A percentile compares a stretch with the other conserved stretches of the same genome.
These are phyloP conservation scores for Bradypodion pumilum DNA, from an alignment of 2,797 vertebrate genomes.

Conservation along the genomic window DNA sequence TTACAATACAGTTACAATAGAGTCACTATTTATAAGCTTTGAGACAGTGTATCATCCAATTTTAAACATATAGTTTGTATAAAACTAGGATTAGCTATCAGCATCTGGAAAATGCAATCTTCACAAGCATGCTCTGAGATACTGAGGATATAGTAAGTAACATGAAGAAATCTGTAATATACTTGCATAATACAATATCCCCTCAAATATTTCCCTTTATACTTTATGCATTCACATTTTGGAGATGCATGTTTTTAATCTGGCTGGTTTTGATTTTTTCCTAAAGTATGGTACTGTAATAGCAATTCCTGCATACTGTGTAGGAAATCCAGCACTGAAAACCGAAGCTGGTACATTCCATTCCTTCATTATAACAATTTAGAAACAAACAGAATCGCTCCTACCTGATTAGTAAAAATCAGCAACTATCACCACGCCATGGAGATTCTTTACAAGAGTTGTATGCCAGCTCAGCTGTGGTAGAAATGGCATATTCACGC, in stretches of 20 bases:
- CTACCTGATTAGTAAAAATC: slow-evolving; percentile 60
- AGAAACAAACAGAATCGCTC: slow-evolving; percentile 18
- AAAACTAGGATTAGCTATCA: slow-evolving; percentile 36
- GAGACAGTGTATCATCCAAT: neutral
- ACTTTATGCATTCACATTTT: neutral
- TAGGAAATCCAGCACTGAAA: neutral
- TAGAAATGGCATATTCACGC: slow-evolving; percentile 60
- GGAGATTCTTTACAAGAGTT: slow-evolving; percentile 40
- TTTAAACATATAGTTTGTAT: slow-evolving; percentile 24
- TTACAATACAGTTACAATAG: neutral
- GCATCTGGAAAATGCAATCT: neutral
- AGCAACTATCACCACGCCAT: slow-evolving; percentile 20
- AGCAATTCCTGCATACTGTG: slow-evolving; percentile 7
- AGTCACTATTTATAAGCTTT: neutral
- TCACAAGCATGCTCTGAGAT: slow-evolving; percentile 31
- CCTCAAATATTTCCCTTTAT: slow-evolving; percentile 22
- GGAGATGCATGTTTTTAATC: neutral
- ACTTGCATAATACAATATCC: slow-evolving; percentile 34
- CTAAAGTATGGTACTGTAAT: neutral
- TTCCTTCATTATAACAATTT: slow-evolving; percentile 10
- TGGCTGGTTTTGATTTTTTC: neutral
- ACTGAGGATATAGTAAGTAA: slow-evolving; percentile 13
- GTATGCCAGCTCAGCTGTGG: slow-evolving; percentile 65
- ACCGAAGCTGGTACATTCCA: neutral
- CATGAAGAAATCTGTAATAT: slow-evolving; percentile 16